Conservation (phyloP, 2,888 invertebrate species). For the Drosophila nigricruria region DNA sequence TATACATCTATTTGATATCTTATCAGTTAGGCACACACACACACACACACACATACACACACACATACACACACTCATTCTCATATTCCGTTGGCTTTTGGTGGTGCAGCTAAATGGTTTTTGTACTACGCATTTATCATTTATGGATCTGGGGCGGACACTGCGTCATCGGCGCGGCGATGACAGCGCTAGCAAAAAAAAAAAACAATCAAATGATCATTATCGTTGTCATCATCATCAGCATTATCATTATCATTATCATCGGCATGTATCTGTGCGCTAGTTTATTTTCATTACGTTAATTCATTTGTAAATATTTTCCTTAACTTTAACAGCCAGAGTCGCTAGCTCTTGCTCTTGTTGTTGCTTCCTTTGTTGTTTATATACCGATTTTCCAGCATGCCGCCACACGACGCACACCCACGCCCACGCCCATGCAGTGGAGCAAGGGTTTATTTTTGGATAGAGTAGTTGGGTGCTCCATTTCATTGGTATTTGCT, state of each 20-base stretch:
- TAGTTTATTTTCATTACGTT: conserved; percentile 78
- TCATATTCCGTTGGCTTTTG: not conserved
- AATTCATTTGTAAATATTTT: conserved; percentile 81
- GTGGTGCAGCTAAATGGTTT: conserved; percentile 40
- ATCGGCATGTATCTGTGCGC: conserved; percentile 55
- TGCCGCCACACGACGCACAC: conserved; percentile 9
- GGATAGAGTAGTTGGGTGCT: conserved; percentile 29
- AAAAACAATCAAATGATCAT: conserved; percentile 13
- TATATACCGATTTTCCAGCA: conserved; percentile 71
- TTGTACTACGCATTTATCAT: conserved; percentile 59
- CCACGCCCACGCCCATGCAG: not conserved
- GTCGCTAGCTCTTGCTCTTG: conserved; percentile 22
- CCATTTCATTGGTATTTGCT: conserved; percentile 62
- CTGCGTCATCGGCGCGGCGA: conserved; percentile 42
- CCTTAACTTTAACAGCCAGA: conserved; percentile 70
- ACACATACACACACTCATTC: not conserved
- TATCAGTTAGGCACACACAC: conserved; percentile 26
- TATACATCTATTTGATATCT: conserved; percentile 16
- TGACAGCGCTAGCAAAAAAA: conserved; percentile 2
- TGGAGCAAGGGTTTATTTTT: conserved; percentile 36
- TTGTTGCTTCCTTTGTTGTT: conserved; percentile 50
- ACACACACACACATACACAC: too few species aligned
- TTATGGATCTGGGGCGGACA: conserved; percentile 46
- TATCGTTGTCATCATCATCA: conserved; percentile 24
- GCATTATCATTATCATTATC: conserved; percentile 16